phyloP scores from a whole-genome alignment of 53 echinoderm and acorn worm genomes.

The Actinopyga echinites region DNA sequence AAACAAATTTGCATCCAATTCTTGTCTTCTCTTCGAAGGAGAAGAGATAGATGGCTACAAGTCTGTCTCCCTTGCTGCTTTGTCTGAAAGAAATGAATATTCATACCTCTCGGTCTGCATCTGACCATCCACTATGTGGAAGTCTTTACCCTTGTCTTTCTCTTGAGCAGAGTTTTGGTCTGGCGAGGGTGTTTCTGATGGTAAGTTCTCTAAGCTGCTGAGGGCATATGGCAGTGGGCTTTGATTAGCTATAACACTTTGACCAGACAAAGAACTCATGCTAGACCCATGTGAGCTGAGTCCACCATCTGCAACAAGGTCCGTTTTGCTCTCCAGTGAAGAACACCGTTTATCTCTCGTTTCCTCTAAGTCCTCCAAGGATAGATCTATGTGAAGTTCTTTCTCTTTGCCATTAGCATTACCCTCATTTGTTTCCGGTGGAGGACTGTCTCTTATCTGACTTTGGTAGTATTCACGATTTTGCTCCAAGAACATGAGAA shows the following conservation, averaged over 20 bases:
- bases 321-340: constrained; percentile 37
- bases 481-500: constrained; percentile 87
- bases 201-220: constrained; percentile 26
- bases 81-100: constrained; percentile 29
- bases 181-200: background rate
- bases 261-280: constrained; percentile 42
- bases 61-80: constrained; percentile 34
- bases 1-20: no score
- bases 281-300: constrained; percentile 35
- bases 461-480: constrained; percentile 93
- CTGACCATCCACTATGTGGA: constrained; percentile 11
- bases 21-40: no score
- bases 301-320: constrained; percentile 16
- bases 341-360: constrained; percentile 6
- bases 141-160: background rate
- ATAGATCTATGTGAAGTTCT: constrained; percentile 65
- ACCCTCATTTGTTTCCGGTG: constrained; percentile 55
- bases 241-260: constrained; percentile 41
- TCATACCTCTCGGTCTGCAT: constrained; percentile 18
- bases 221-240: constrained; percentile 1
- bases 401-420: constrained; percentile 57
- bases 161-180: background rate
- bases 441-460: constrained; percentile 89
- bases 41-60: background rate
- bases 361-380: constrained; percentile 70